Percentiles rank a stretch among this genome's conserved stretches.
phyloP scores from a whole-genome alignment of 2,797 vertebrate genomes.

The Microcaecilia unicolor region DNA sequence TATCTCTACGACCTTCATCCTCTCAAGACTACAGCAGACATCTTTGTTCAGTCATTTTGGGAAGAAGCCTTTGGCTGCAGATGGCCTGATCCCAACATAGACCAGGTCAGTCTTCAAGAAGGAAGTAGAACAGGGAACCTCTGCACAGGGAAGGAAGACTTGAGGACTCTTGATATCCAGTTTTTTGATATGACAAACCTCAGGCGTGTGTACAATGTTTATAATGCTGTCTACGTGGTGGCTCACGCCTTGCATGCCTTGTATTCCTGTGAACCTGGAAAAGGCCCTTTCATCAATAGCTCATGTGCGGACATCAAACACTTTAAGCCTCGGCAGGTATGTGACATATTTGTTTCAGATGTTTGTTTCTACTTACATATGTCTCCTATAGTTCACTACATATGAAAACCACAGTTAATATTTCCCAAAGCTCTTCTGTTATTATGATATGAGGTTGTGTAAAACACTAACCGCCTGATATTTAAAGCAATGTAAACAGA shows the following conservation, averaged over 20 bases:
- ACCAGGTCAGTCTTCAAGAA: background rate
- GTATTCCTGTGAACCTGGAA: background rate
- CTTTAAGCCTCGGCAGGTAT: conserved; percentile 8
- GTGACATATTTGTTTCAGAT: no score
- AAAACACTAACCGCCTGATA: no score
- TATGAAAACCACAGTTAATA: no score
- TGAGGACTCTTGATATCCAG: background rate
- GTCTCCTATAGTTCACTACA: no score
- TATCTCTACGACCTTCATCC: no score
- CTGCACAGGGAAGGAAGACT: background rate
- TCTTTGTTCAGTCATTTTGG: background rate
- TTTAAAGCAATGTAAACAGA: no score
- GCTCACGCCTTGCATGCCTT: background rate
- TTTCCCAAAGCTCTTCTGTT: no score
- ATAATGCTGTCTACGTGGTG: background rate
- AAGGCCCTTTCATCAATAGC: conserved; percentile 24
- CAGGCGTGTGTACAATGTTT: background rate
- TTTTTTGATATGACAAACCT: background rate
- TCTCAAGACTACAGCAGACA: background rate
- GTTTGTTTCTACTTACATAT: no score
- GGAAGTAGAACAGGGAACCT: no score
- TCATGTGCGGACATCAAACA: background rate
- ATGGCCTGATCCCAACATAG: background rate
- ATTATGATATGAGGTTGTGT: no score
- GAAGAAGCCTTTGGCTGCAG: background rate